Percentiles rank a stretch among this genome's conserved stretches.
Evolutionary conservation across 2,797 vertebrate species (phyloP).

Genomic region (Coccyzus lansbergi): DNA sequence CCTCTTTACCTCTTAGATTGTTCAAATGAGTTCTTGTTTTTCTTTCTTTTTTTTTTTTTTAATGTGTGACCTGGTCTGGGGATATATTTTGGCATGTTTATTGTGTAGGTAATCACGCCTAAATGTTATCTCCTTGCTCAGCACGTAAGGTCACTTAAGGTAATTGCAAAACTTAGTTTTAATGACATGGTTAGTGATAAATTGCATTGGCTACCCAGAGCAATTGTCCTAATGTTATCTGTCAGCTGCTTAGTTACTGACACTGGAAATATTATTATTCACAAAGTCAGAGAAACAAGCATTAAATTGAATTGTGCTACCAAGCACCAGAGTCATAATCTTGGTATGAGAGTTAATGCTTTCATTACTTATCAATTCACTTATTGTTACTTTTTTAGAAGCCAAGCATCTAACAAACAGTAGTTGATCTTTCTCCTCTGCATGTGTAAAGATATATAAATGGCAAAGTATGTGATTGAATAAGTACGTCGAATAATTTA

Average conservation of each 20-base stretch:
- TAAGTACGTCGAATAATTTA: not conserved
- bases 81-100: not conserved
- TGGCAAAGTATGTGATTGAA: slow-evolving; percentile 15
- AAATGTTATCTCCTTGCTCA: not conserved
- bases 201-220: slow-evolving; percentile 34
- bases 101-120: slow-evolving; percentile 3
- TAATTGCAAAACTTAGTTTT: slow-evolving; percentile 56
- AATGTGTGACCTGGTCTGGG: not conserved
- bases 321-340: slow-evolving; percentile 65
- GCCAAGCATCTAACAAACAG: slow-evolving; percentile 57
- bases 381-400: slow-evolving; percentile 65
- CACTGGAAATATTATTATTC: slow-evolving; percentile 56
- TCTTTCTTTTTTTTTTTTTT: not conserved
- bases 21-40: not conserved
- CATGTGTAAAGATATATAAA: slow-evolving; percentile 40
- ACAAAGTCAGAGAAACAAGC: slow-evolving; percentile 70
- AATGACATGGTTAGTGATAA: slow-evolving; percentile 53
- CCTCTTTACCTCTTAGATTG: not conserved
- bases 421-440: slow-evolving; percentile 42
- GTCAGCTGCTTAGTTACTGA: slow-evolving; percentile 62
- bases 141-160: slow-evolving; percentile 21
- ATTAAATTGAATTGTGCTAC: slow-evolving; percentile 73
- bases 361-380: slow-evolving; percentile 74
- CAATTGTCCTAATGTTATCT: slow-evolving; percentile 60
- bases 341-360: slow-evolving; percentile 72